These are phyloP conservation scores for Euwallacea fornicatus DNA, from an alignment of 1,140 invertebrate genomes.

Conservation along the genomic window DNA sequence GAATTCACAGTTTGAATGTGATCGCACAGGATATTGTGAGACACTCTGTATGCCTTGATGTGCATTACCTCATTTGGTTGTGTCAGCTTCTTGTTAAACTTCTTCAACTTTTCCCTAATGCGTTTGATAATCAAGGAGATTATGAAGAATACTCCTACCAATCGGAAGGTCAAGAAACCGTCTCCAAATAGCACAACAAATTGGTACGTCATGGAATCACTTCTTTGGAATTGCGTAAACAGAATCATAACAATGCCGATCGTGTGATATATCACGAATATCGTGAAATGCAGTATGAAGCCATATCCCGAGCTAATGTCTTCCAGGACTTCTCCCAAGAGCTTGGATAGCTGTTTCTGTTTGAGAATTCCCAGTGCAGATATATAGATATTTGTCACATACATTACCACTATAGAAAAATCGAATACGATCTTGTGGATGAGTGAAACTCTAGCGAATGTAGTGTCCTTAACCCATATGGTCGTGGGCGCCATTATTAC, in stretches of 20 bases:
- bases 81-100: conserved; percentile 8
- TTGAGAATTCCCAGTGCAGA: conserved; percentile 5
- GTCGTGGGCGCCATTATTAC: conserved; percentile 13
- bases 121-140: conserved; percentile 15
- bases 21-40: conserved; percentile 12
- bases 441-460: not conserved
- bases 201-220: not conserved
- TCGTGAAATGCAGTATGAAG: conserved; percentile 1
- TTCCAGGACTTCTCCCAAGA: not conserved
- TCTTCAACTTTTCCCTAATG: not conserved
- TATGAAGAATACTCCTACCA: conserved; percentile 12
- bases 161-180: conserved; percentile 12
- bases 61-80: not conserved
- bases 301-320: not conserved
- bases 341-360: not conserved
- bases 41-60: not conserved
- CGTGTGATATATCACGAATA: conserved; percentile 2
- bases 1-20: conserved; percentile 3
- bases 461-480: conserved; percentile 9
- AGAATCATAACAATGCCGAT: conserved; percentile 5
- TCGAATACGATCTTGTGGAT: conserved; percentile 11
- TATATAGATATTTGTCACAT: conserved; percentile 15
- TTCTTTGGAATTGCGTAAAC: conserved; percentile 7
- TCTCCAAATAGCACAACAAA: conserved; percentile 9
- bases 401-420: conserved; percentile 9